Evolutionary conservation across 2,113 vertebrate genomes (phyloP), one percentile per base, ranked within the genome.

Genomic region (Epinephelus cyanopodus): DNA sequence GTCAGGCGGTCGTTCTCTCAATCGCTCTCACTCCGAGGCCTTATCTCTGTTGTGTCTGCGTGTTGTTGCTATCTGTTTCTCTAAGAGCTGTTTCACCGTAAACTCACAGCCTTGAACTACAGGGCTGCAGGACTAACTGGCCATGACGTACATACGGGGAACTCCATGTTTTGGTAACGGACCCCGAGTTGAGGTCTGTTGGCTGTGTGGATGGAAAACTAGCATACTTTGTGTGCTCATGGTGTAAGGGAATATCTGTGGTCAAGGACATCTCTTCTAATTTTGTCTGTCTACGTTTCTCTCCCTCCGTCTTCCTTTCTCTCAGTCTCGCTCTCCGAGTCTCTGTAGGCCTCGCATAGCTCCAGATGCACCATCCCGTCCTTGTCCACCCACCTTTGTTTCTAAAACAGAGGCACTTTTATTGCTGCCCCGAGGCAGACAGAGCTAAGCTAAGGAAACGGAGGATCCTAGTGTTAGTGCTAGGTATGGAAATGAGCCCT

Each of bases 401-500:
- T 91, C 90, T 78, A 91, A 92, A 93, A 93, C 90, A 91, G 84
- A 89, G 84, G 56, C 87, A 82, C 81, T 95, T 93, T 94, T 94
- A 95, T 95, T 94, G 91, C 89, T 64, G 89, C 93, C 93, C 85
- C 3, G 63, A 92, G 94, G 93, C 94, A 85, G 86, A 81, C 65
- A 66, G 77, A 82, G 81, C 85, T 79, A 88, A 62, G 79, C 87
- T 91, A 86, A 89, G 89, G 90, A 92, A 92, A 84, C 77, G 57
- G 87, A 92, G 89, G 92, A 90, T 89, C 88, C 89, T 77, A 64
- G 79, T 85, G 87, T 83, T 69, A 74, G 89, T 45, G 77, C 73
- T 64, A 75, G 79, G 83, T 94, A 95, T 95, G 94, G 94, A 95
- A 95, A 95, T 95, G 90, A 95, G 92, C 84, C 91, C 89, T 87